These are phyloP conservation scores for Scolopax mira DNA, from an alignment of 2,113 vertebrate genomes.

Conservation along the genomic window DNA sequence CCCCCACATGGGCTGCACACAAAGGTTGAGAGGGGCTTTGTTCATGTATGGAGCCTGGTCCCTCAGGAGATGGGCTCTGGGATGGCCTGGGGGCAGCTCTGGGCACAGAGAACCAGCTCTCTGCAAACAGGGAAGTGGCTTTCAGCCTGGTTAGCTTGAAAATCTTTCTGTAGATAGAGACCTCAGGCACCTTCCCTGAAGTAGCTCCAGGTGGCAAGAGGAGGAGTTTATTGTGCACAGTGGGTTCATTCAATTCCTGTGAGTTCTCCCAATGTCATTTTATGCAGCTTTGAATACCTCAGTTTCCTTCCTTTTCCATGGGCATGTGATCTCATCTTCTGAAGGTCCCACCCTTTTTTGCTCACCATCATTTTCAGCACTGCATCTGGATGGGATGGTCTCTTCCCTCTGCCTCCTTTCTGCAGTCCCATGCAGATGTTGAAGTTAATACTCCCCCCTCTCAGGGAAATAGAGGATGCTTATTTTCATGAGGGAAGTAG, in stretches of 20 bases:
- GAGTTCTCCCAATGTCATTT: neutral
- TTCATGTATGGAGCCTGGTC: neutral
- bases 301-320: neutral
- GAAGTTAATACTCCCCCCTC: neutral
- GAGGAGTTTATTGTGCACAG: neutral
- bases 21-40: neutral
- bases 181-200: neutral
- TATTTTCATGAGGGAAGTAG: neutral
- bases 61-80: rapidly evolving
- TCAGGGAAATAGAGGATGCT: neutral
- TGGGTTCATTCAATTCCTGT: neutral
- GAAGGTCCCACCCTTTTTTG: neutral
- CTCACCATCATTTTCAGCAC: neutral
- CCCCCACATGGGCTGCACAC: rapidly evolving
- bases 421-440: neutral
- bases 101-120: rapidly evolving
- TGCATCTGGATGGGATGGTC: neutral
- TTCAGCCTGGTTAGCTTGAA: neutral
- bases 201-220: neutral
- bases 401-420: neutral
- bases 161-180: neutral
- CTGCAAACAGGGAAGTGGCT: neutral
- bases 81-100: neutral
- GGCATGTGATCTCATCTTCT: neutral
- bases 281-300: neutral